Conservation (phyloP, 2,113 vertebrate genomes). For the Rostratula benghalensis region DNA sequence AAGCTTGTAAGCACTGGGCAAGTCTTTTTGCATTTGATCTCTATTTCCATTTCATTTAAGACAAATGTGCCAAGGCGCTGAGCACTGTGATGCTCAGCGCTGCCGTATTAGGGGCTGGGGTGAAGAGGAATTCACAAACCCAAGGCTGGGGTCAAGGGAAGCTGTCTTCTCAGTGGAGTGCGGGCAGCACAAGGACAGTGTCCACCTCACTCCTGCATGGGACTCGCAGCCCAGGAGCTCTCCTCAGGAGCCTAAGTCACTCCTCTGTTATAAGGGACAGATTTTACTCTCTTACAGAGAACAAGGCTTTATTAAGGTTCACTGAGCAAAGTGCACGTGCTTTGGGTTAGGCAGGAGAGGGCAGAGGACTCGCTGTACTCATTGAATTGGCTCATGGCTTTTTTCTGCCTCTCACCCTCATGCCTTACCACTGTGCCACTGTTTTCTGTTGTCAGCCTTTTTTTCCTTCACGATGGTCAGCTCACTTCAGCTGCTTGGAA, state of each 20-base stretch:
- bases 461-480: background rate
- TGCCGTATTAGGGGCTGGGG: background rate
- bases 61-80: background rate
- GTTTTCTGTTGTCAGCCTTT: background rate
- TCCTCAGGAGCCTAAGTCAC: background rate
- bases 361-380: background rate
- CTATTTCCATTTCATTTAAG: background rate
- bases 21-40: background rate
- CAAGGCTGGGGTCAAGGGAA: background rate
- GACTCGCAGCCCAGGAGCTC: background rate
- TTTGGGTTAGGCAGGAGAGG: background rate
- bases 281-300: background rate
- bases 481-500: background rate
- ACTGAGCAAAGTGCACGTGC: background rate
- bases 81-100: background rate
- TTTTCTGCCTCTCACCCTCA: background rate
- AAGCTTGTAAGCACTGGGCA: background rate
- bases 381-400: background rate
- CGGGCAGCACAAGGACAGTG: background rate
- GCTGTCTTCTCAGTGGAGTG: rapidly evolving
- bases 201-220: background rate
- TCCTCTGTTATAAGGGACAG: background rate
- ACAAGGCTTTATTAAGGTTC: background rate
- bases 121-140: background rate
- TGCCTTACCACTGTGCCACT: background rate